Percentiles rank a stretch among this genome's conserved stretches.
phyloP scores from a whole-genome alignment of 2,113 vertebrate genomes.

The Neopipo cinnamomea region DNA sequence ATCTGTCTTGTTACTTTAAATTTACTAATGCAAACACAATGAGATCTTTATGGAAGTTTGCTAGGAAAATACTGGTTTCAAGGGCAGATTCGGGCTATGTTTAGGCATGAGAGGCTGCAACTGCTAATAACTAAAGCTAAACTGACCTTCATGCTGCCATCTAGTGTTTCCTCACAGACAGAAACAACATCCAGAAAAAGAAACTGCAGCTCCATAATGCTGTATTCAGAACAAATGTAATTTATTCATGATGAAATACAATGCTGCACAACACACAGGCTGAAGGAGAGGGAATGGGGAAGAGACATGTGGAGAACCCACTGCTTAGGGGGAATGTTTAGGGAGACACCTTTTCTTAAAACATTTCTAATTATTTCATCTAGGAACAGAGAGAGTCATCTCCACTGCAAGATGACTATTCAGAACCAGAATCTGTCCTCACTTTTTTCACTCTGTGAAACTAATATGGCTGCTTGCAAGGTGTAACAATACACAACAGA shows the following conservation, averaged over 20 bases:
- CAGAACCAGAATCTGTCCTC: background rate
- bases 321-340: background rate
- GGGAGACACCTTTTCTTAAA: background rate
- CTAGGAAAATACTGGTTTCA: background rate
- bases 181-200: background rate
- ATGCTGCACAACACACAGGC: background rate
- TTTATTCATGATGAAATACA: background rate
- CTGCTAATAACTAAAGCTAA: background rate
- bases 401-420: background rate
- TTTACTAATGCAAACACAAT: background rate
- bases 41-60: background rate
- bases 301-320: background rate
- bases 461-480: background rate
- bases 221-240: background rate
- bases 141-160: constrained; percentile 26
- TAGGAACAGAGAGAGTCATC: background rate
- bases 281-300: background rate
- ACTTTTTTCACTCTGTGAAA: background rate
- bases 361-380: background rate
- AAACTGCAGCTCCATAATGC: background rate
- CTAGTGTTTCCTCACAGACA: background rate
- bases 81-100: background rate
- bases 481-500: background rate
- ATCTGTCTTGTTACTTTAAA: background rate
- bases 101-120: background rate